Evolutionary conservation across 2,113 vertebrate species (phyloP).

Genomic region (Sula dactylatra): DNA sequence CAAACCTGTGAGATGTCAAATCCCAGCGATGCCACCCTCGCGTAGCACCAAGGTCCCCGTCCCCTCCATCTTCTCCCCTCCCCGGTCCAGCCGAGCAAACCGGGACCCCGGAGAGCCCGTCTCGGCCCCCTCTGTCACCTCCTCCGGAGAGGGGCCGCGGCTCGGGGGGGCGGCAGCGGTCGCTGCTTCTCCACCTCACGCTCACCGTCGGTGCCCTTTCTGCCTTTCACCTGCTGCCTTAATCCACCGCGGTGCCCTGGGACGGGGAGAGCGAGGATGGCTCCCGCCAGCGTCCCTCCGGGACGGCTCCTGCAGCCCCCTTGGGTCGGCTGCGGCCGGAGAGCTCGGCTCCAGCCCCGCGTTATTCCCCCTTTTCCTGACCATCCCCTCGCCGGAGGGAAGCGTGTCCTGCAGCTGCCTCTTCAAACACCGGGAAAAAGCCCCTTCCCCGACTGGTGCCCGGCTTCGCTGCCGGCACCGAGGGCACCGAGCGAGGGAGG

Average conservation of each 20-base stretch:
- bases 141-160: not conserved
- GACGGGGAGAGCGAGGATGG: not conserved
- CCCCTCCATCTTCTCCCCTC: not conserved
- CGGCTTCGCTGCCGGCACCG: not conserved
- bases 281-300: not conserved
- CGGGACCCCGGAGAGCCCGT: not conserved
- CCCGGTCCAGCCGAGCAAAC: not conserved
- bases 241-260: not conserved
- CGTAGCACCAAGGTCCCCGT: not conserved
- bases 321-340: rapidly evolving
- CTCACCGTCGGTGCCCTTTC: not conserved
- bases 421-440: not conserved
- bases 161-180: not conserved
- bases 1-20: not conserved
- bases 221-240: slow-evolving; percentile 56
- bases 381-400: not conserved
- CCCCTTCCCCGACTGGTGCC: not conserved
- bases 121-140: not conserved
- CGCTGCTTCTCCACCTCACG: not conserved
- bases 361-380: not conserved
- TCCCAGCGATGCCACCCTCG: not conserved
- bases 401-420: not conserved
- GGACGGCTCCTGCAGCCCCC: not conserved
- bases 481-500: not conserved
- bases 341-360: not conserved